phyloP scores from a whole-genome alignment of 2,797 vertebrate species.

The Aeoliscus strigatus region DNA sequence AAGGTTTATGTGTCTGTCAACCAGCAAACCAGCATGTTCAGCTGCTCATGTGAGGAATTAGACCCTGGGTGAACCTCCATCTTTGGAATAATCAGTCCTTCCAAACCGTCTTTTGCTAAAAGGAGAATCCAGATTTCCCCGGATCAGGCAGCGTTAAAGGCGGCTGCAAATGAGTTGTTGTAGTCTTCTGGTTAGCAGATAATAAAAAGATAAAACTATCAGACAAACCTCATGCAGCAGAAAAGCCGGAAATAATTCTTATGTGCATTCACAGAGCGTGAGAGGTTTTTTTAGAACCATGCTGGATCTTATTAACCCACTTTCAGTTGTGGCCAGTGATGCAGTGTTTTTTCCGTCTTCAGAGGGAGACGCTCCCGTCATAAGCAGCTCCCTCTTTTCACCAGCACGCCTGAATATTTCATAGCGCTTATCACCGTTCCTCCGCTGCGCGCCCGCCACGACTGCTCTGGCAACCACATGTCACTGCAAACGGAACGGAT shows the following conservation, averaged over 20 bases:
- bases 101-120: conserved; percentile 10
- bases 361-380: conserved; percentile 23
- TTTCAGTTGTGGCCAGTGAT: conserved; percentile 33
- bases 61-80: conserved; percentile 12
- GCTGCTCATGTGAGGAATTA: conserved; percentile 23
- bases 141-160: conserved; percentile 11
- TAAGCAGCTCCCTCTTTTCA: conserved; percentile 33
- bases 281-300: conserved; percentile 23
- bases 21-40: conserved; percentile 6
- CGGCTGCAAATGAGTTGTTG: conserved; percentile 19
- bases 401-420: conserved; percentile 62
- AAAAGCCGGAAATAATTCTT: not conserved
- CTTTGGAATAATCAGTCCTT: conserved; percentile 10
- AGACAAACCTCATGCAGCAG: conserved; percentile 1
- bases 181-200: conserved; percentile 18
- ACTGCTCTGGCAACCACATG: conserved; percentile 12
- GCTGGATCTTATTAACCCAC: conserved; percentile 62
- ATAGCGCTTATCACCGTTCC: conserved; percentile 39
- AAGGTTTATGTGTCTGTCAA: not conserved
- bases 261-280: conserved; percentile 21
- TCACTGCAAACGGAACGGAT: not conserved
- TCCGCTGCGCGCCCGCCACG: conserved; percentile 22
- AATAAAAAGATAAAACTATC: not conserved
- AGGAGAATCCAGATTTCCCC: conserved; percentile 21
- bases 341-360: conserved; percentile 22